These are phyloP conservation scores for Smittia sp. DNA, from an alignment of 2,888 invertebrate species.

Conservation along the genomic window DNA sequence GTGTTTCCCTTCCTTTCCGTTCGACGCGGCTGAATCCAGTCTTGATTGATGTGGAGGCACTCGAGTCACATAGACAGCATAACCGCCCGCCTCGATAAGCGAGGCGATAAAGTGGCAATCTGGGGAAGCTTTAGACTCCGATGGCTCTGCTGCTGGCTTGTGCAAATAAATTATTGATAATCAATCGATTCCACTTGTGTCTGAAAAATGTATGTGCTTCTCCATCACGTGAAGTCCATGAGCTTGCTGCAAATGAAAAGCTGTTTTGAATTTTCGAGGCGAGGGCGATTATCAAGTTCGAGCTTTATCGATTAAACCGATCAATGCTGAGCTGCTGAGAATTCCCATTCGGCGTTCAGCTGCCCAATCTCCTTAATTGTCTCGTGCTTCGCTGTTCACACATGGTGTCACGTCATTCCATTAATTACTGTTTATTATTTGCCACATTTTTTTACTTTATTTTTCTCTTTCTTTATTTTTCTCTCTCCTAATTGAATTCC, in stretches of 20 bases:
- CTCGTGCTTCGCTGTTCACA: neutral
- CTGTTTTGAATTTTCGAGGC: neutral
- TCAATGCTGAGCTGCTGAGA: neutral
- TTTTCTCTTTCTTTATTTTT: neutral
- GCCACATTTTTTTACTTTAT: neutral
- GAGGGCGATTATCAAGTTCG: neutral
- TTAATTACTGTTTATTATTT: neutral
- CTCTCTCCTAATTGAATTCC: conserved; percentile 1
- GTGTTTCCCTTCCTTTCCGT: no score
- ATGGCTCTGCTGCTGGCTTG: neutral
- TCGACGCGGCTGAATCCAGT: no score
- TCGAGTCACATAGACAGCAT: no score
- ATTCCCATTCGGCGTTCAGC: neutral
- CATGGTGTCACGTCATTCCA: neutral
- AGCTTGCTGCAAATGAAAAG: no score
- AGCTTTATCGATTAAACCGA: neutral
- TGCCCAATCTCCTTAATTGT: neutral
- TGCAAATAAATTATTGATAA: conserved; percentile 8
- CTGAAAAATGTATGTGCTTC: neutral
- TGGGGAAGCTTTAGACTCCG: neutral
- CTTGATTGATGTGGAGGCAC: no score
- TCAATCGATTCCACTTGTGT: neutral
- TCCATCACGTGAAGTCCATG: conserved; percentile 10
- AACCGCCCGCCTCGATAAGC: no score
- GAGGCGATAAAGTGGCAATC: no score